phyloP scores from a whole-genome alignment of 2,888 invertebrate species.

The Phengaris alcon region DNA sequence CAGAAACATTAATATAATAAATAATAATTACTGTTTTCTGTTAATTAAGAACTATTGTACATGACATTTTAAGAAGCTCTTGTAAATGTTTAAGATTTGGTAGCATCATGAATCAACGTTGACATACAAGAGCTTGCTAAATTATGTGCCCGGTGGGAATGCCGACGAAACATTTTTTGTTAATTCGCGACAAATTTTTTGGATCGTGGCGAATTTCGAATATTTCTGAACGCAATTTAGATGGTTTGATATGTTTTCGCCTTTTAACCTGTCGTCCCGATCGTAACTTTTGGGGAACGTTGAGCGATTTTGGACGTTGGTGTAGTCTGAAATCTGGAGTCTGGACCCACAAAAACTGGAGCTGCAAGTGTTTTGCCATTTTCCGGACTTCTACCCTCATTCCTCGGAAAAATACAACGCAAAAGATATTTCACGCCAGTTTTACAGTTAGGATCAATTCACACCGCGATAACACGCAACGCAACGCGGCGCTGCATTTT shows the following conservation, averaged over 20 bases:
- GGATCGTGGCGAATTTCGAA: not conserved
- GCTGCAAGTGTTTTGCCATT: not conserved
- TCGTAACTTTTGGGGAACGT: not conserved
- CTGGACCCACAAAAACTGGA: not conserved
- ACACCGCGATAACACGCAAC: too few species aligned
- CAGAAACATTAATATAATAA: not conserved
- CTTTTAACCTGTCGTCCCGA: not conserved
- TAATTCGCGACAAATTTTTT: conserved; percentile 20
- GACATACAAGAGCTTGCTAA: not conserved
- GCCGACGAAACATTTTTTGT: not conserved
- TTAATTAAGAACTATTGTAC: not conserved
- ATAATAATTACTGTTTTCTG: not conserved
- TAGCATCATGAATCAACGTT: conserved; percentile 1
- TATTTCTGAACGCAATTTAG: conserved; percentile 15
- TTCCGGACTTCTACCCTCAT: too few species aligned
- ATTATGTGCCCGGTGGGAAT: not conserved
- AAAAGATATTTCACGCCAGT: too few species aligned
- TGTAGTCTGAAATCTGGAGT: not conserved
- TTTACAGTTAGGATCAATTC: too few species aligned
- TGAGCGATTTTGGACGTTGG: not conserved
- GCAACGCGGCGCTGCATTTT: too few species aligned
- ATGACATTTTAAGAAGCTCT: not conserved
- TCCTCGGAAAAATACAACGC: too few species aligned
- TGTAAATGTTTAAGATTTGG: not conserved
- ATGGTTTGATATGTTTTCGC: conserved; percentile 1